Conservation (phyloP, 2,113 vertebrate genomes). For the Rhegmatorhina hoffmannsi region DNA sequence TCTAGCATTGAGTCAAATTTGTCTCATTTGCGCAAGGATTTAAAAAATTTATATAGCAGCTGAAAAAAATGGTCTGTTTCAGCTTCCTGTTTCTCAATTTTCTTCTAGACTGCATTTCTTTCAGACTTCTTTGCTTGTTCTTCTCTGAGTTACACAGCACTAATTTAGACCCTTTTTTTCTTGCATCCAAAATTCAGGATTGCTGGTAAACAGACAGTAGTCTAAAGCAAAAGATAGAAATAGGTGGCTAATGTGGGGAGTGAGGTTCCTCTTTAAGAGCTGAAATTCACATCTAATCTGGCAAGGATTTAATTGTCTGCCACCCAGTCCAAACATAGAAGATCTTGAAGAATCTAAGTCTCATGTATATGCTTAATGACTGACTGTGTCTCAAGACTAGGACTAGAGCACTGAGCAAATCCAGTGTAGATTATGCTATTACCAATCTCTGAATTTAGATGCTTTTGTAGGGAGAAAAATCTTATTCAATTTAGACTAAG, state of each 20-base stretch:
- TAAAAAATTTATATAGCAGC: neutral
- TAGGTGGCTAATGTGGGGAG: neutral
- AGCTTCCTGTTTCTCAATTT: neutral
- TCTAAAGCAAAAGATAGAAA: neutral
- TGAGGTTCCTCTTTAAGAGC: neutral
- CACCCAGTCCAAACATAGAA: neutral
- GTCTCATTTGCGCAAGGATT: neutral
- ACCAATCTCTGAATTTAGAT: neutral
- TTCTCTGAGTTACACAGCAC: neutral
- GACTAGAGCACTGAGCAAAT: neutral
- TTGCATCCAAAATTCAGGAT: neutral
- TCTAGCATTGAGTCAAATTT: neutral
- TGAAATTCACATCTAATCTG: neutral
- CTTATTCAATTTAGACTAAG: neutral
- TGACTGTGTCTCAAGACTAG: neutral
- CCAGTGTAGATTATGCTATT: neutral
- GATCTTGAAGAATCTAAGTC: neutral
- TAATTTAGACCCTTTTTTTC: neutral
- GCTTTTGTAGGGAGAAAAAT: neutral
- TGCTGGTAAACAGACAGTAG: neutral
- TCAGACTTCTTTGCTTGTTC: neutral
- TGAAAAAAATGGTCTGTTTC: neutral
- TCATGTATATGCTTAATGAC: neutral
- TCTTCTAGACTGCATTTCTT: neutral
- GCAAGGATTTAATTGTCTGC: neutral